Evolutionary conservation across 2,113 vertebrate species (phyloP), one percentile per base, ranked within the genome.

Genomic region (Pampusana beccarii): DNA sequence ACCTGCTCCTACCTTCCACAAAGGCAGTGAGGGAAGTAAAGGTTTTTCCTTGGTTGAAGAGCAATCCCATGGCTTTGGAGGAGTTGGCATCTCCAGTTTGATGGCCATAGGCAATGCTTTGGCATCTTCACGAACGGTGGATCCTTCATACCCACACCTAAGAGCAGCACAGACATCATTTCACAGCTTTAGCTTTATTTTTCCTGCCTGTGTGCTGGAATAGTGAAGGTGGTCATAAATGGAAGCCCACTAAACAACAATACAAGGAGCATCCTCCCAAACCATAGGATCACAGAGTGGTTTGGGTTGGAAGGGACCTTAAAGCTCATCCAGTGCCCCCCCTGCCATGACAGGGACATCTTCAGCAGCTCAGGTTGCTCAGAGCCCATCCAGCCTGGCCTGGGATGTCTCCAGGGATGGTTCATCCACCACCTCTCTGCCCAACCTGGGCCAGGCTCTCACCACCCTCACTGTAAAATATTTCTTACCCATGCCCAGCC

Each of bases 81-180:
- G 24, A 38, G 7, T 8, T 24, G 17, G 19, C 11, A 8, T 50
- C 31, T 57, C 26, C 48, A 40, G 9, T 36, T 50, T 2, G 0
- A 38, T 26, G 54, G 23, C 13, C 23, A 29, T 7, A 24, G 9
- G 21, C 18, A 26, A 33, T 16, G 9, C 17, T 46, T 67, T 73
- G 34, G 3, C 16, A 7, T 19, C 20, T 50, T n/a, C 36, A 3
- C 0, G 1, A 44, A 9, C 0, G 2, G 10, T 9, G 13, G 57
- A 23, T 38, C 19, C 25, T 42, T 7, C 16, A 50, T 60, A 15
- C 26, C 16, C 13, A 16, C 3, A 2, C 9, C 40, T 34, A 42
- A 14, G 70, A 70, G 28, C 1, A 3, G 13, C 20, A 36, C 11
- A 36, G 9, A 2, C 20, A 50, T 48, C 24, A 1, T 2, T 13